Evolutionary conservation across 92 coral and sea anemone species (phyloP), one percentile per base, ranked within the genome.

Genomic region (Scolanthus callimorphus): DNA sequence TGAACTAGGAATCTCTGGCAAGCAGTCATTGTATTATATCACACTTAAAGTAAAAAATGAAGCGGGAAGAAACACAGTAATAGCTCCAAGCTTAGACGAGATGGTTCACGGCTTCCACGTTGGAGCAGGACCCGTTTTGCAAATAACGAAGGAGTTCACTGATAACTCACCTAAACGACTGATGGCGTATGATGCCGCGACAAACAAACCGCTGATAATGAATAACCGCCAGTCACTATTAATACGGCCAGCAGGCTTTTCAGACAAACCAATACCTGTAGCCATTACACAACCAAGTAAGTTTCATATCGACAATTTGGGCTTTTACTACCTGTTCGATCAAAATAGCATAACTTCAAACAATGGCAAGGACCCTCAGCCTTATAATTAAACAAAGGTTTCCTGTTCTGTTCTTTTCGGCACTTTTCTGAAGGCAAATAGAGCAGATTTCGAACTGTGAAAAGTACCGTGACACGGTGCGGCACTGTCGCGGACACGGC

Each of bases 11-110:
- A n/a, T n/a, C n/a, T n/a, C n/a, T n/a, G n/a, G n/a, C n/a, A n/a
- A n/a, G n/a, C n/a, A n/a, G n/a, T n/a, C n/a, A n/a, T 62, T 78
- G 48, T 88, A 80, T 62, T 92, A 88, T 25, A 85, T 92, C 39
- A 85, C 96, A 0, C 77, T 92, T 28, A 88, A 89, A 59, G 89
- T 88, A 38, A 78, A 62, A 49, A 92, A 92, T 89, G 71, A 88
- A 39, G 91, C 86, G 0, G 98, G 98, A 43, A 81, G 77, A 60
- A 90, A 84, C 31, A 75, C 89, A 20, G 58, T 85, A 44, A 84
- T 92, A 19, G 91, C 96, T 0, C 94, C 98, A 1, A 81, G 81
- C 46, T 67, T 65, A 53, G 71, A 71, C 45, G 83, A 84, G n/a
- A 80, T 84, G 48, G 72, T 76, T 12, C 83, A 80, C 47, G 96